Evolutionary conservation across 2,888 invertebrate species (phyloP), one percentile per base, ranked within the genome.

Genomic region (Rhaphigaster nebulosa): DNA sequence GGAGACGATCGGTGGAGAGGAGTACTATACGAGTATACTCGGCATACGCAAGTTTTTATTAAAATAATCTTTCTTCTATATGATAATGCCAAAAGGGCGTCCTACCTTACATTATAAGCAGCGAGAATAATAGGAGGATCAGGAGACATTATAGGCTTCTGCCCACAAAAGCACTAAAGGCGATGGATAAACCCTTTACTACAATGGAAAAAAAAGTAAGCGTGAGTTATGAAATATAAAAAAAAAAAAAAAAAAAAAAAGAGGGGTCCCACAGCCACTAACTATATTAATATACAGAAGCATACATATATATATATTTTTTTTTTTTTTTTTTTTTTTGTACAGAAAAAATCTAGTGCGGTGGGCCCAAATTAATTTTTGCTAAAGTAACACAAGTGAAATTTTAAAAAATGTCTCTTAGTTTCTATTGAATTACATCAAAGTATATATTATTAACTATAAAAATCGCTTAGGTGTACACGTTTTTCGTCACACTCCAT

Each of bases 51-150:
- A 60, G 29, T n/a, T 29, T 29, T 65, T 65, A 65, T 34, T 70
- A 70, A 70, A 70, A 34, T 34, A 34, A 70, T 70, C 70, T 70
- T 70, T 70, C 70, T 70, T 34, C 70, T 70, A 18, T 70, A 70
- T 70, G 70, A 70, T 70, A 70, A 70, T 70, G 34, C 70, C 34
- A 4, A 15, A 13, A 65, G 29, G 29, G 15, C n/a, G 65, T 10
- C 29, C 34, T 34, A 34, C 70, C 70, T 70, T 70, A 70, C 70
- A 70, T 70, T 65, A 65, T 65, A 65, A 65, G 29, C 65, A 65
- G 65, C 34, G 18, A 34, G 70, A 70, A 70, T 70, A 70, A 70
- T 70, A 70, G 70, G 2, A 34, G 70, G 70, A 34, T 70, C 15
- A 70, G 18, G 20, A 34, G 70, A 70, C 38, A 70, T 70, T 70